Conservation (phyloP, 2,113 vertebrate species). For the Galeopterus variegatus region DNA sequence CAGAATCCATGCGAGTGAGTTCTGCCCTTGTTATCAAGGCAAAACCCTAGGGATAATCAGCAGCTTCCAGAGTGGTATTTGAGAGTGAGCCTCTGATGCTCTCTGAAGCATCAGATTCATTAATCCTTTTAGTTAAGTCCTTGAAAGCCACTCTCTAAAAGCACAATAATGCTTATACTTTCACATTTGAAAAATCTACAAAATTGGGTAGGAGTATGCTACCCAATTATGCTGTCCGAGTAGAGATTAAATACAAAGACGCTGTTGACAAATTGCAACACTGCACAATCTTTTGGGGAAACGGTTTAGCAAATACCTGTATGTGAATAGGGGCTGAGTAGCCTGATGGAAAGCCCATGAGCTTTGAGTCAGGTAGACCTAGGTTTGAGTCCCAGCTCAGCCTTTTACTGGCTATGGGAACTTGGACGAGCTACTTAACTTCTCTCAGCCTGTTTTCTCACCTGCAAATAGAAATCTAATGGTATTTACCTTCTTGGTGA, state of each 20-base stretch:
- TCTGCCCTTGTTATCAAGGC: slow-evolving; percentile 6
- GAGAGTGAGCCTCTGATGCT: neutral
- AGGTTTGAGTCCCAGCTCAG: neutral
- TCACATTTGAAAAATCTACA: slow-evolving; percentile 34
- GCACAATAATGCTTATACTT: slow-evolving; percentile 21
- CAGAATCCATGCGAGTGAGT: neutral
- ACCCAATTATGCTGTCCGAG: neutral
- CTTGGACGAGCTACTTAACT: neutral
- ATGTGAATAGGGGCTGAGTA: neutral
- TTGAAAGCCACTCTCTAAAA: slow-evolving; percentile 50
- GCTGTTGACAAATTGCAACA: neutral
- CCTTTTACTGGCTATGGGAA: neutral
- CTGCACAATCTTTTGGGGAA: neutral
- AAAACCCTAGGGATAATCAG: neutral
- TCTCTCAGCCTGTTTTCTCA: slow-evolving; percentile 2
- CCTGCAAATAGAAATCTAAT: slow-evolving; percentile 19
- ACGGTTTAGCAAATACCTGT: neutral
- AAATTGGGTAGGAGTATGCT: neutral
- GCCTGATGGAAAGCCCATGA: neutral
- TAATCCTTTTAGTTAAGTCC: neutral
- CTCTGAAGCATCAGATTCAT: neutral
- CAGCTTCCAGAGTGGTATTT: neutral
- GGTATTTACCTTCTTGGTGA: neutral
- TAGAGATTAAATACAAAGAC: neutral
- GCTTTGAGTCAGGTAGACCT: neutral